Evolutionary conservation across 2,888 invertebrate species (phyloP), one percentile per base, ranked within the genome.

Genomic region (Schizaphis graminum): DNA sequence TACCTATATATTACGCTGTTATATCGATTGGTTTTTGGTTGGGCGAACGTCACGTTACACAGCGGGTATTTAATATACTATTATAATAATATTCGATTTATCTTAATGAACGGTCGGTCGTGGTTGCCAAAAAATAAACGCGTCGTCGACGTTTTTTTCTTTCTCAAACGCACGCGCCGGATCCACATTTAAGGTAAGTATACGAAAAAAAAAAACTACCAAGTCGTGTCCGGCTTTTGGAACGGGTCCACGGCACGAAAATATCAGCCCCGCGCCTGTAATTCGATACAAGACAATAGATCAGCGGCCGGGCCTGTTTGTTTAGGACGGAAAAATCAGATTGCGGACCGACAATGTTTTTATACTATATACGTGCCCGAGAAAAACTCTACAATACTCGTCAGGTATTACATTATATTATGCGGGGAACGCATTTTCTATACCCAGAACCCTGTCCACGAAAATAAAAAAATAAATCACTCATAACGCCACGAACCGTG

Each of bases 401-500:
- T 77, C 35, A 35, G 77, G 77, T 77, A 77, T 77, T 77, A 77
- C 77, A 77, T 77, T 35, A 35, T 35, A 77, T 77, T 77, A 35
- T 24, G 77, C 77, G 77, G 35, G 3, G 35, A 77, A 35, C 35
- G 35, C 77, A 35, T 77, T 77, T 77, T 77, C 77, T 35, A 21
- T 77, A 8, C 35, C 77, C 77, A 21, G 35, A 77, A 77, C 77
- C 21, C 77, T 21, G 77, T 77, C 21, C 35, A 35, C 4, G 16
- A 77, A 67, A 77, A 77, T 35, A 77, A 77, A 77, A 21, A 77
- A 77, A 77, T 77, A 77, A 77, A 77, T 77, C 77, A 77, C 77
- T 77, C 77, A 21, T 77, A 35, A 77, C 35, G 35, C 35, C 35
- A 35, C 16, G 35, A 77, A 11, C 7, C 77, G 77, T 77, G 77